Conservation (phyloP, 2,888 invertebrate species). For the Entomobrya proxima region DNA sequence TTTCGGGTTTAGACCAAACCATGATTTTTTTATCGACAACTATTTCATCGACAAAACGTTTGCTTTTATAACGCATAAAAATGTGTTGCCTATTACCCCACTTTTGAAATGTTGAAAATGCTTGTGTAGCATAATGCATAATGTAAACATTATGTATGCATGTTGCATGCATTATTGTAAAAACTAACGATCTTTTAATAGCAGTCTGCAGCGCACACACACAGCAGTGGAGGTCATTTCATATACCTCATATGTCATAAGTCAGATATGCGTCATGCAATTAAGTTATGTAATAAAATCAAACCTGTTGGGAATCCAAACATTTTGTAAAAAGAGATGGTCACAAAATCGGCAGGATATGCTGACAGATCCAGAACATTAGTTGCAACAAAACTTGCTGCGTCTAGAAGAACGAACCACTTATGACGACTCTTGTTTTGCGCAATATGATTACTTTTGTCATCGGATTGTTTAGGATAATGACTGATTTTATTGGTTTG, state of each 20-base stretch:
- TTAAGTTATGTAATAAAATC: conserved; percentile 4
- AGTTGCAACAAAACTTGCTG: conserved; percentile 88
- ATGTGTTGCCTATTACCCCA: too few species aligned
- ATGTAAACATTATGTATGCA: too few species aligned
- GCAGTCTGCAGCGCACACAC: too few species aligned
- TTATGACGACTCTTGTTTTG: conserved; percentile 51
- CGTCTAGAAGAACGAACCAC: conserved; percentile 90
- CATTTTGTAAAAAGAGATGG: conserved; percentile 97
- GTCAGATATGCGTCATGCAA: not conserved
- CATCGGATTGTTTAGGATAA: not conserved
- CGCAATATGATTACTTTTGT: not conserved
- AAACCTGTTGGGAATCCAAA: conserved; percentile 93
- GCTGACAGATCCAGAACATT: conserved; percentile 85
- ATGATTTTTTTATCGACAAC: too few species aligned
- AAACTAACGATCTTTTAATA: too few species aligned
- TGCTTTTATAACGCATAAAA: too few species aligned
- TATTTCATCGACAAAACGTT: too few species aligned
- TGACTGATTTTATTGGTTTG: not conserved
- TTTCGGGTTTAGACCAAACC: too few species aligned
- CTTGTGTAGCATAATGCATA: too few species aligned
- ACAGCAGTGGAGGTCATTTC: too few species aligned
- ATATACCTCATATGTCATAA: not conserved
- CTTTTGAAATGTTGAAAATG: too few species aligned
- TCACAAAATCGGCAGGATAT: conserved; percentile 90
- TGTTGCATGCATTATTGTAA: too few species aligned